A percentile compares a stretch with the other conserved stretches of the same genome.
Conservation (phyloP, 2,888 invertebrate genomes). For the Horisme vitalbata region DNA sequence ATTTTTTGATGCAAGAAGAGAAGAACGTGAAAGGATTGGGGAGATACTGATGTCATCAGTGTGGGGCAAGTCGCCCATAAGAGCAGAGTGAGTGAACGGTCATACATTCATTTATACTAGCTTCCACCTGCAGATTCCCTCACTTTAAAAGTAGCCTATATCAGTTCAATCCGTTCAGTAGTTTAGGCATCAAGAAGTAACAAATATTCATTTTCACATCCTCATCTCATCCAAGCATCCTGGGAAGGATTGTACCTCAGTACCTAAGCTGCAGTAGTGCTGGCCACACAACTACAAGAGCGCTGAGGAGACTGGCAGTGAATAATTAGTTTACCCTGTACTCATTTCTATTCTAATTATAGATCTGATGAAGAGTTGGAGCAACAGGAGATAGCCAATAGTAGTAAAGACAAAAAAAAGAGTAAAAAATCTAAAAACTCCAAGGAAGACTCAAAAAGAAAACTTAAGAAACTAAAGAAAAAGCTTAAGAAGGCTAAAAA, state of each 20-base stretch:
- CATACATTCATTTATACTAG: not conserved
- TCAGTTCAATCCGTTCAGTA: too few species aligned
- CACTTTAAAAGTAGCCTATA: too few species aligned
- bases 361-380: slow-evolving; percentile 76
- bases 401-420: slow-evolving; percentile 74
- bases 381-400: slow-evolving; percentile 49
- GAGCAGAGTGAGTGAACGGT: slow-evolving; percentile 82
- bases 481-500: slow-evolving; percentile 80
- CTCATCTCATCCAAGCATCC: too few species aligned
- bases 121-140: too few species aligned
- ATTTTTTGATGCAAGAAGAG: slow-evolving; percentile 87
- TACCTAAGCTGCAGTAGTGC: too few species aligned
- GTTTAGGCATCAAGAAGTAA: too few species aligned
- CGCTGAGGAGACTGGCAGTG: too few species aligned
- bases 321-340: too few species aligned
- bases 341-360: slow-evolving; percentile 3
- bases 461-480: slow-evolving; percentile 81
- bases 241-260: too few species aligned
- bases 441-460: slow-evolving; percentile 79
- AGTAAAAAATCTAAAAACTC: slow-evolving; percentile 68
- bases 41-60: slow-evolving; percentile 85
- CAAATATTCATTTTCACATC: too few species aligned
- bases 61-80: slow-evolving; percentile 90
- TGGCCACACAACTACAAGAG: too few species aligned
- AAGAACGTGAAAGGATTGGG: slow-evolving; percentile 89